Conservation (phyloP, 2,888 invertebrate genomes). For the Drosophila quinaria region DNA sequence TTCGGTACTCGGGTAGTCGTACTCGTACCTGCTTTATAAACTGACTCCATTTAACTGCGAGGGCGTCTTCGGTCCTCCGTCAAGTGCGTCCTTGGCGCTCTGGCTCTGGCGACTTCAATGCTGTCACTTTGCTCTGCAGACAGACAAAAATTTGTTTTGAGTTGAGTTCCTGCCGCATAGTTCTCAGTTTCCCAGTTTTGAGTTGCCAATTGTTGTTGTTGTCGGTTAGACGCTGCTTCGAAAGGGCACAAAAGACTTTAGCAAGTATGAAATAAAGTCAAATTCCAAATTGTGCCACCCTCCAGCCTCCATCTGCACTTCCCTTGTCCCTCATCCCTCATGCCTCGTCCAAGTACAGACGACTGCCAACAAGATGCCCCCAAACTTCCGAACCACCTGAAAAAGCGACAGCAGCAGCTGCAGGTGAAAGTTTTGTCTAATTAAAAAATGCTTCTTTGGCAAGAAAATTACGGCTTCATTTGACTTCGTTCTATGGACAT, state of each 20-base stretch:
- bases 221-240: conserved; percentile 32
- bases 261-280: conserved; percentile 57
- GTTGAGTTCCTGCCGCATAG: conserved; percentile 55
- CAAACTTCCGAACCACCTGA: conserved; percentile 25
- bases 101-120: conserved; percentile 50
- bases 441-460: conserved; percentile 67
- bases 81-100: conserved; percentile 50
- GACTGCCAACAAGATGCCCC: conserved; percentile 19
- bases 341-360: conserved; percentile 1
- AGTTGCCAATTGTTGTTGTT: conserved; percentile 33
- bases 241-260: conserved; percentile 41
- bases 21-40: conserved; percentile 52
- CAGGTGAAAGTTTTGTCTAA: conserved; percentile 69
- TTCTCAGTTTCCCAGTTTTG: conserved; percentile 47
- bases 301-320: background rate
- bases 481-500: conserved; percentile 15
- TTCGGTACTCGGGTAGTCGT: background rate
- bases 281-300: conserved; percentile 48
- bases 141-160: conserved; percentile 56
- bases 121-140: conserved; percentile 53
- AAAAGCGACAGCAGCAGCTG: conserved; percentile 61
- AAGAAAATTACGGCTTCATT: conserved; percentile 62
- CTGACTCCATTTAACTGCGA: conserved; percentile 63
- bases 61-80: conserved; percentile 30
- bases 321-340: background rate